Base-by-base conservation (phyloP, 2,797 vertebrate species). In the Semotilus atromaculatus region DNA sequence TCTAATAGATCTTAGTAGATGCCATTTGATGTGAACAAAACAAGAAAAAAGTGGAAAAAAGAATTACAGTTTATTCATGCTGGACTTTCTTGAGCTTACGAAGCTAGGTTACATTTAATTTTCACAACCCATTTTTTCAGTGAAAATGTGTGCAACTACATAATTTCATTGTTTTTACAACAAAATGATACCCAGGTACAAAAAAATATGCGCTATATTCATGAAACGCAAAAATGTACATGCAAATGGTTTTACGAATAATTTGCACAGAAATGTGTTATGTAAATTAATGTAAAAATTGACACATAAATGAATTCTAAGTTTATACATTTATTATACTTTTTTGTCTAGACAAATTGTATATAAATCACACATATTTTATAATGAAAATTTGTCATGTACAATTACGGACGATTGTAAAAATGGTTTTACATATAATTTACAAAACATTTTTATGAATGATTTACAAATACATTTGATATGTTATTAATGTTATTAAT, bases 231-330 rank as follows among this genome's bases (percentile, higher is more conserved):
- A 19, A 31, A 53, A 23, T 31, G 1, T 18, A 29, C 70, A 19
- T 26, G 18, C 43, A 72, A 29, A 29, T 72, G 16, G 4, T 19
- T 73, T 48, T 73, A 31, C 0, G 0, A n/a, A 18, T 29, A 9
- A 19, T 31, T 10, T 19, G 45, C 16, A 73, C 26, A 48, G 10
- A 1, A 11, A 21, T 51, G 4, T 64, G 29, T 34, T 19, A 29
- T 19, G 4, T 6, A 19, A 19, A 73, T 73, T 11, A 13, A 68
- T 23, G 14, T 21, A 51, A 31, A 9, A 31, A 72, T 48, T 4
- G 2, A 21, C 19, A 11, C 1, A 29, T 0, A 48, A 29, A 51
- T 11, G 0, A 31, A 45, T 43, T 45, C n/a, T n/a, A n/a, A n/a
- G n/a, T 19, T 4, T 19, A 26, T 45, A 19, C 40, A 67, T 68